Evolutionary conservation across 2,888 invertebrate genomes (phyloP).

Genomic region (Campopleginae sp.): DNA sequence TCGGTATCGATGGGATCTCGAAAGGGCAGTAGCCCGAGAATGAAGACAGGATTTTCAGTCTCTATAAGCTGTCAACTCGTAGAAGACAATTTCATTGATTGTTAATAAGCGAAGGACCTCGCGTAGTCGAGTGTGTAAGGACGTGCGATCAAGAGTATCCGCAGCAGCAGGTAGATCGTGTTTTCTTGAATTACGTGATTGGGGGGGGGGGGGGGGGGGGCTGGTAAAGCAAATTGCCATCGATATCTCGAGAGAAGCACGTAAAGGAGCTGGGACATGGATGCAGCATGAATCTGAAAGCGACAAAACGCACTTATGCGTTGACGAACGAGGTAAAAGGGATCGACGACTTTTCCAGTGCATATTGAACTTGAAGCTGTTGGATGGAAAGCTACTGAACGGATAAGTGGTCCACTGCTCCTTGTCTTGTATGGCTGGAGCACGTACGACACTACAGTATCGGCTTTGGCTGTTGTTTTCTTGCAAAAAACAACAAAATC

Average conservation of each 20-base stretch:
- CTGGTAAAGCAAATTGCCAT: slow-evolving; percentile 39
- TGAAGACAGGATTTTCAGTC: neutral
- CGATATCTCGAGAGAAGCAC: slow-evolving; percentile 2
- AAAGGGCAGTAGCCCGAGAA: too few relatives aligned
- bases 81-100: slow-evolving; percentile 7
- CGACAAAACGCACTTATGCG: slow-evolving; percentile 29
- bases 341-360: slow-evolving; percentile 10
- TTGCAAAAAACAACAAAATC: slow-evolving; percentile 9
- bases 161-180: neutral
- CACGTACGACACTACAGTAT: slow-evolving; percentile 31
- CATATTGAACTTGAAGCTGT: neutral
- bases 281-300: slow-evolving; percentile 12
- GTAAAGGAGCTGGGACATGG: neutral
- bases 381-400: slow-evolving; percentile 19
- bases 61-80: neutral
- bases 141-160: slow-evolving; percentile 1
- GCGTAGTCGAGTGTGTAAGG: neutral
- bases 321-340: slow-evolving; percentile 22
- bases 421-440: slow-evolving; percentile 23
- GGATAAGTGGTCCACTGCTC: slow-evolving; percentile 16
- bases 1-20: too few relatives aligned
- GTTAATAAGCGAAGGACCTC: neutral
- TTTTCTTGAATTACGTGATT: slow-evolving; percentile 46
- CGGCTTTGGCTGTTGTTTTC: slow-evolving; percentile 16
- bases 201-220: neutral